These are phyloP conservation scores for Andrena chrysosceles DNA, from an alignment of 2,888 invertebrate genomes.

Conservation along the genomic window DNA sequence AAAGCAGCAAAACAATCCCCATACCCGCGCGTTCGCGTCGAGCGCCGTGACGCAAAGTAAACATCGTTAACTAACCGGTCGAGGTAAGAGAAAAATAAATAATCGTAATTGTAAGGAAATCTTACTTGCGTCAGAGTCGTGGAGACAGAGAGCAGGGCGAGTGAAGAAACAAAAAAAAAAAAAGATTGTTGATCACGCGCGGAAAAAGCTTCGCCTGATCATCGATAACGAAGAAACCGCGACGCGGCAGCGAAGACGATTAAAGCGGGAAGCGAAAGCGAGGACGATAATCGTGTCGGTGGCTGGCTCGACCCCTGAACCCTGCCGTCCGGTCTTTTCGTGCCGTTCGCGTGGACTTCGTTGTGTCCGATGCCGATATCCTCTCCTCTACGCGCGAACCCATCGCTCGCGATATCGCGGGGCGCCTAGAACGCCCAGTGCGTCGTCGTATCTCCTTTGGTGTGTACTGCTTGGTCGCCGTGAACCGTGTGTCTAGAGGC, in stretches of 20 bases:
- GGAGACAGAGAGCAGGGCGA: background rate
- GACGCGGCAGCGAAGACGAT: background rate
- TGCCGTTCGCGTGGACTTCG: slow-evolving; percentile 37
- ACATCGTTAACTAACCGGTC: background rate
- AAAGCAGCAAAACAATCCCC: background rate
- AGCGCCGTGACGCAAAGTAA: background rate
- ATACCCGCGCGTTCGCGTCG: background rate
- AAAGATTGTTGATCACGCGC: background rate
- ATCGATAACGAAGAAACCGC: background rate
- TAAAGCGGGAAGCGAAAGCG: no score
- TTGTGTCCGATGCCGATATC: slow-evolving; percentile 26
- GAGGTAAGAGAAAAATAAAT: background rate
- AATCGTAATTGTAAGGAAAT: background rate
- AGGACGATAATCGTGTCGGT: slow-evolving; percentile 23
- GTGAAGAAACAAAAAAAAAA: background rate
- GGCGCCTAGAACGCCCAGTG: slow-evolving; percentile 44
- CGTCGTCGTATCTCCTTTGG: slow-evolving; percentile 53
- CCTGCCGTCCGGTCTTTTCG: slow-evolving; percentile 76
- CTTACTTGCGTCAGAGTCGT: background rate
- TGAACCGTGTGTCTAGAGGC: slow-evolving; percentile 5
- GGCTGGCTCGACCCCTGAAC: slow-evolving; percentile 76
- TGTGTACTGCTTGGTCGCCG: slow-evolving; percentile 38
- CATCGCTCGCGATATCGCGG: slow-evolving; percentile 14
- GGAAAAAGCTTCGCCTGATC: background rate
- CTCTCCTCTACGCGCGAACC: slow-evolving; percentile 24